Percentiles rank a stretch among this genome's conserved stretches.
Evolutionary conservation across 2,797 vertebrate species (phyloP).

Genomic region (Enteromius mattozi): DNA sequence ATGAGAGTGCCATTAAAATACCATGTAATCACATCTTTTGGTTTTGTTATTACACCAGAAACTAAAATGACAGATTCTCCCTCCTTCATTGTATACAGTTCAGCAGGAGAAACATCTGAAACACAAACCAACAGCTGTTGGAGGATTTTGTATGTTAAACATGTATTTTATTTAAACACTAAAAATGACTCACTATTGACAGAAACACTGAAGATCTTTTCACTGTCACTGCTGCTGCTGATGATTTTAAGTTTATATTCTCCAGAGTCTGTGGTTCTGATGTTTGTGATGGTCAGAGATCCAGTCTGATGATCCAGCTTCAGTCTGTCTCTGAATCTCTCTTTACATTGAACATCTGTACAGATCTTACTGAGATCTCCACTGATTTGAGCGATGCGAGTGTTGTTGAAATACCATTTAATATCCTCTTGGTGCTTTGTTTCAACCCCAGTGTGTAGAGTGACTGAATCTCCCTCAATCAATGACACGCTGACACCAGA

Average conservation of each 20-base stretch:
- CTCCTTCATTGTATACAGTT: too few relatives aligned
- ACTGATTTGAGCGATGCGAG: background rate
- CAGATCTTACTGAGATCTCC: background rate
- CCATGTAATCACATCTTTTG: background rate
- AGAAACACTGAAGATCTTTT: too few relatives aligned
- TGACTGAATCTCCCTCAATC: background rate
- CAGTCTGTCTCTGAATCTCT: constrained; percentile 4
- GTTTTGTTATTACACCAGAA: too few relatives aligned
- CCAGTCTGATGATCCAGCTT: background rate
- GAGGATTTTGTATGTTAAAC: background rate
- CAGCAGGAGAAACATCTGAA: background rate
- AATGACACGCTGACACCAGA: background rate
- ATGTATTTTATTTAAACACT: too few relatives aligned
- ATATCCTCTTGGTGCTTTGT: background rate
- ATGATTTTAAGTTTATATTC: background rate
- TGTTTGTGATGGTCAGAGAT: background rate
- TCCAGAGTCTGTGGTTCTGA: background rate
- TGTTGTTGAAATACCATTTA: background rate
- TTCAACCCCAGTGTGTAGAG: background rate
- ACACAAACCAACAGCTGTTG: background rate
- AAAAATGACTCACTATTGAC: too few relatives aligned
- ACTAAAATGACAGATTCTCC: too few relatives aligned
- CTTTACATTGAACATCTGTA: background rate
- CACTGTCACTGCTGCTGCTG: too few relatives aligned
- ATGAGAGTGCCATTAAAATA: too few relatives aligned